A percentile compares a stretch with the other conserved stretches of the same genome.
phyloP scores from a whole-genome alignment of 2,113 vertebrate species.

The Salminus brasiliensis region DNA sequence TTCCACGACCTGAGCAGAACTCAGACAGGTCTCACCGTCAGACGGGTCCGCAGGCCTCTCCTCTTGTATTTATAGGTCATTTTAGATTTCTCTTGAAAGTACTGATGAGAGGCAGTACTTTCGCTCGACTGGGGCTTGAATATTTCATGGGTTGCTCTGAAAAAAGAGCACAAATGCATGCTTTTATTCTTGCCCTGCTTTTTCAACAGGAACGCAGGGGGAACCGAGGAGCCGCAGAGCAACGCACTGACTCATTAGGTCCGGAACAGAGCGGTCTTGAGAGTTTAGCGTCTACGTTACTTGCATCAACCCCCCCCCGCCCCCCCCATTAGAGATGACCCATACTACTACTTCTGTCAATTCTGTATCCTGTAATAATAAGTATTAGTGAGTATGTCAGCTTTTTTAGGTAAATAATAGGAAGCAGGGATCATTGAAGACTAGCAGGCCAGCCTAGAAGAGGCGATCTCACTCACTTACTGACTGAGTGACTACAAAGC shows the following conservation, averaged over 20 bases:
- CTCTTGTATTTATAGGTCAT: slow-evolving; percentile 26
- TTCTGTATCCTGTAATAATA: too few relatives aligned
- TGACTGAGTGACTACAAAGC: too few relatives aligned
- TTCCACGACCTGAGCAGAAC: too few relatives aligned
- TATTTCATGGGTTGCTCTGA: slow-evolving; percentile 24
- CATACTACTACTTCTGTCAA: too few relatives aligned
- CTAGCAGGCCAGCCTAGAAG: too few relatives aligned
- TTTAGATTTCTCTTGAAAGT: slow-evolving; percentile 17
- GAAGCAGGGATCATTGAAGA: too few relatives aligned
- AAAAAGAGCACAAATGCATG: background rate
- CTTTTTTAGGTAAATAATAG: too few relatives aligned
- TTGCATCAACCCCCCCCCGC: too few relatives aligned
- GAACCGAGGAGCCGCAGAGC: background rate
- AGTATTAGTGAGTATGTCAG: too few relatives aligned
- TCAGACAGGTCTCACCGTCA: background rate
- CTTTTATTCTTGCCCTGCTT: background rate
- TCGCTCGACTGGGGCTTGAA: background rate
- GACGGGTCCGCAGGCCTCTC: background rate
- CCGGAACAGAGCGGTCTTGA: background rate
- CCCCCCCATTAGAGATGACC: too few relatives aligned
- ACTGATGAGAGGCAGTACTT: background rate
- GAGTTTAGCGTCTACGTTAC: background rate
- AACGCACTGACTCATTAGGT: slow-evolving; percentile 12
- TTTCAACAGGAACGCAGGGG: background rate
- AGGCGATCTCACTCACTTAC: too few relatives aligned